A percentile compares a stretch with the other conserved stretches of the same genome.
Conservation (phyloP, 2,113 vertebrate species). For the Saccopteryx bilineata region DNA sequence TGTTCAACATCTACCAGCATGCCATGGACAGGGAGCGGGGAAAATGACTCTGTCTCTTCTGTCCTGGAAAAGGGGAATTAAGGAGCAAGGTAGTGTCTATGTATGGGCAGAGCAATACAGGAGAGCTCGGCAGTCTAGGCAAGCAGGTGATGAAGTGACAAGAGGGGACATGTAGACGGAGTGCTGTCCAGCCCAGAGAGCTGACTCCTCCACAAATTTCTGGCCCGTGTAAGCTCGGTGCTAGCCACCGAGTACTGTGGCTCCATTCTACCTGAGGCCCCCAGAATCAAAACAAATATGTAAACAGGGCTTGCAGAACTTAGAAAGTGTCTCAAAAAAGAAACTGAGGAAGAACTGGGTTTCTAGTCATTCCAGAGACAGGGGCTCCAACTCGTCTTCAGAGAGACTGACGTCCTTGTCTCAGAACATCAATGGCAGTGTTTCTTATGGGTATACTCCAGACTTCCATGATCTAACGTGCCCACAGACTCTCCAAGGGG, state of each 20-base stretch:
- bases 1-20: background rate
- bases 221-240: fast-evolving
- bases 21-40: fast-evolving
- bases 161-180: background rate
- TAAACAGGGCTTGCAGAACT: background rate
- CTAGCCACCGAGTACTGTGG: background rate
- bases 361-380: background rate
- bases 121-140: background rate
- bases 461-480: background rate
- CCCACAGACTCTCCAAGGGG: background rate
- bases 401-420: background rate
- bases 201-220: no score
- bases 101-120: background rate
- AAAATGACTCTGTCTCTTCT: background rate
- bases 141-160: background rate
- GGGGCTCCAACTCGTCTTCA: background rate
- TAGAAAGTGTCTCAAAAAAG: background rate
- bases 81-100: background rate
- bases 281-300: background rate
- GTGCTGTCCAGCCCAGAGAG: background rate
- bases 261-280: background rate
- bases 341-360: background rate
- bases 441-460: background rate
- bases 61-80: background rate
- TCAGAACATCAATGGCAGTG: background rate